Conservation (phyloP, 2,797 vertebrate genomes). For the Dendrocincla fuliginosa region DNA sequence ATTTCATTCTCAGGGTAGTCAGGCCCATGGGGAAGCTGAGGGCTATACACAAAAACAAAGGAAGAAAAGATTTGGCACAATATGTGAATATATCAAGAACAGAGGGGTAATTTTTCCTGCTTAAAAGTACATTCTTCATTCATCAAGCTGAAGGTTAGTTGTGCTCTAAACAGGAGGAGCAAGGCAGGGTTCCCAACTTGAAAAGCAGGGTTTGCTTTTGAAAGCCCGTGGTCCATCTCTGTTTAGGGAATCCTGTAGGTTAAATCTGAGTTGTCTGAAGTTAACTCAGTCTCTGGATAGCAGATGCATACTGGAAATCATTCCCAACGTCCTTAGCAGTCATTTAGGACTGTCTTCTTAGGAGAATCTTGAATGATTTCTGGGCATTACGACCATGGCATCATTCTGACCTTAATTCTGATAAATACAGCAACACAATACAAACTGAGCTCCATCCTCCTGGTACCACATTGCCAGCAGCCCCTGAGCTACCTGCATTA, state of each 20-base stretch:
- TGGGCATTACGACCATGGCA: background rate
- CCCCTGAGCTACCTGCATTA: background rate
- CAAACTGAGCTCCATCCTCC: background rate
- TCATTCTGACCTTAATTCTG: background rate
- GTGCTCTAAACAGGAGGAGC: background rate
- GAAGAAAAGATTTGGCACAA: background rate
- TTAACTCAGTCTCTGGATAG: background rate
- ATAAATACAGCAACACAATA: background rate
- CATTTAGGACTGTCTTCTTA: background rate
- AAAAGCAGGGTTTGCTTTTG: background rate
- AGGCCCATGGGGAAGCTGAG: background rate
- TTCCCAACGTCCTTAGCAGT: background rate
- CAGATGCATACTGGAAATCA: background rate
- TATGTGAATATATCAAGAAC: background rate
- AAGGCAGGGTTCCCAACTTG: background rate
- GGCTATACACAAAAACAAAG: background rate
- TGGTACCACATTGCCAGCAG: background rate
- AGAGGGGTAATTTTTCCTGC: background rate
- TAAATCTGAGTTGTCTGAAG: background rate
- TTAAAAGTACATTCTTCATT: background rate
- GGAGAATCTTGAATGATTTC: background rate
- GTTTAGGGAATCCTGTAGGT: background rate
- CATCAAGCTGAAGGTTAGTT: background rate
- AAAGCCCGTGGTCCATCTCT: background rate
- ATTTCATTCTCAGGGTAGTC: background rate